Evolutionary conservation across 1,140 invertebrate species (phyloP).

Genomic region (Brachionus calyciflorus): DNA sequence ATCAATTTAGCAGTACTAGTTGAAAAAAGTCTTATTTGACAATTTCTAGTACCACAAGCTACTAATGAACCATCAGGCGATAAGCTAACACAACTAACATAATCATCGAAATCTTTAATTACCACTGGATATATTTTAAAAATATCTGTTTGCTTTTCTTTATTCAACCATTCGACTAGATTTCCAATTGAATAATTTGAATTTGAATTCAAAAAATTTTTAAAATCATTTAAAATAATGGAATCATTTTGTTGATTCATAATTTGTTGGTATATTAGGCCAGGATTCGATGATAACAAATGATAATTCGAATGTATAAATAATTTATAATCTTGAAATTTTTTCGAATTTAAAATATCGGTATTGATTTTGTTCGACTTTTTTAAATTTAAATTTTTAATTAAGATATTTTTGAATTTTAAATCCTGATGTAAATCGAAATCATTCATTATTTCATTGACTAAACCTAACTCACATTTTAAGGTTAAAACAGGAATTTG

Average conservation of each 20-base stretch:
- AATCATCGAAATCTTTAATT: conserved; percentile 49
- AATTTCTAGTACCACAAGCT: conserved; percentile 55
- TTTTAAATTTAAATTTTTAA: conserved; percentile 48
- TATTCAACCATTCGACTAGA: conserved; percentile 51
- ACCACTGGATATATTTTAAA: neutral
- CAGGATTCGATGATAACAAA: conserved; percentile 51
- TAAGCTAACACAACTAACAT: conserved; percentile 54
- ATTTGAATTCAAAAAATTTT: conserved; percentile 14
- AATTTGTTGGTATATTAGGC: conserved; percentile 56
- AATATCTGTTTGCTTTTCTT: conserved; percentile 50
- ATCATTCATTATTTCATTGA: conserved; percentile 52
- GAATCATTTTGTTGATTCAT: conserved; percentile 52
- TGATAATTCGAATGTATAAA: conserved; percentile 41
- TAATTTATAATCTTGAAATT: conserved; percentile 10
- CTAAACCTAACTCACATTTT: conserved; percentile 54
- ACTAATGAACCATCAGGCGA: conserved; percentile 52
- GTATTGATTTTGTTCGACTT: conserved; percentile 21
- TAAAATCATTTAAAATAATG: conserved; percentile 48
- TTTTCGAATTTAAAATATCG: neutral
- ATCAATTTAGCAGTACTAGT: conserved; percentile 55
- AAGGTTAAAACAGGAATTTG: conserved; percentile 52
- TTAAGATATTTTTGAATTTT: conserved; percentile 47
- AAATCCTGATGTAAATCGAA: conserved; percentile 48
- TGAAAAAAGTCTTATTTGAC: conserved; percentile 54
- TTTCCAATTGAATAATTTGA: neutral